Percentiles rank a stretch among this genome's conserved stretches.
Evolutionary conservation across 2,797 vertebrate genomes (phyloP).

Genomic region (Sebastes iracundus): DNA sequence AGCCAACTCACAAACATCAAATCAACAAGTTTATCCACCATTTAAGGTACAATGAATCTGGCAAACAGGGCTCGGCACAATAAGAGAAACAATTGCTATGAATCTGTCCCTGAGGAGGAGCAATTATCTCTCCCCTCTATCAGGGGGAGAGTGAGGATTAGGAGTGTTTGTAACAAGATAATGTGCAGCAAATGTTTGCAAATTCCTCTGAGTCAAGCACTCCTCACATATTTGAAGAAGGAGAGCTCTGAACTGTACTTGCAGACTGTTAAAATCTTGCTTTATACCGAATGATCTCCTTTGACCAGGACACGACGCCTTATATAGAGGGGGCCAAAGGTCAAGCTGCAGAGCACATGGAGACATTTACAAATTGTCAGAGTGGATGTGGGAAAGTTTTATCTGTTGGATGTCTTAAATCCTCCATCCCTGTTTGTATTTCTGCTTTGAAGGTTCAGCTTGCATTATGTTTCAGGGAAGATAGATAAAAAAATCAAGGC

Average conservation of each 20-base stretch:
- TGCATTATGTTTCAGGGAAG: conserved; percentile 53
- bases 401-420: conserved; percentile 52
- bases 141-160: conserved; percentile 59
- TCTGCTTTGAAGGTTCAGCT: conserved; percentile 28
- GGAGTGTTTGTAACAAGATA: conserved; percentile 68
- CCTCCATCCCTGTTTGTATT: conserved; percentile 25
- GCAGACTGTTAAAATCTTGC: conserved; percentile 33
- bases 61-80: conserved; percentile 25
- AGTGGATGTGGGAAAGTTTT: conserved; percentile 51
- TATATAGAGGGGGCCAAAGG: conserved; percentile 56
- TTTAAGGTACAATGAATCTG: conserved; percentile 31
- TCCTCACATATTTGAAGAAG: conserved; percentile 60
- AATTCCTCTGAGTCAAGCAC: conserved; percentile 56
- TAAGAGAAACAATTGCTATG: conserved; percentile 46
- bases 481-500: conserved; percentile 16
- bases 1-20: conserved; percentile 36
- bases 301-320: conserved; percentile 59
- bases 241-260: conserved; percentile 43
- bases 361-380: conserved; percentile 55
- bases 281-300: conserved; percentile 54
- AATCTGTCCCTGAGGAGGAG: conserved; percentile 34
- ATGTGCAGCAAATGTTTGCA: conserved; percentile 72
- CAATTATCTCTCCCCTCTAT: conserved; percentile 57
- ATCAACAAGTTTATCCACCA: conserved; percentile 32
- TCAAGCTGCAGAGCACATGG: conserved; percentile 53